Evolutionary conservation across 2,888 invertebrate species (phyloP).

Genomic region (Aethes cnicana): DNA sequence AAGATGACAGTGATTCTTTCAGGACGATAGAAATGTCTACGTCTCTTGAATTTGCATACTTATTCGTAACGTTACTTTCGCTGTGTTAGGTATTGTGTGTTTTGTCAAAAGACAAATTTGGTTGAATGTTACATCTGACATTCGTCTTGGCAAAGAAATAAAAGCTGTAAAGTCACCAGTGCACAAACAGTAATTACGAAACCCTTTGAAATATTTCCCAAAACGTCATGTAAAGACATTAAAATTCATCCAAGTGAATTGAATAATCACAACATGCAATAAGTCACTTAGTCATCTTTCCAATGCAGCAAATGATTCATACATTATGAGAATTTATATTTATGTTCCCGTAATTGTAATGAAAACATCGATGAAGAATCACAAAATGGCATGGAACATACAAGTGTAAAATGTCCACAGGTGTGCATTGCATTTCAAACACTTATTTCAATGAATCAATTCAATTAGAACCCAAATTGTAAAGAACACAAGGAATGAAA

Average conservation of each 20-base stretch:
- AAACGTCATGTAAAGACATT: slow-evolving; percentile 12
- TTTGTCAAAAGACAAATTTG: too few relatives aligned
- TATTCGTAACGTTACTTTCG: too few relatives aligned
- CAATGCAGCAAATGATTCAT: slow-evolving; percentile 60
- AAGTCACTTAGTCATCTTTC: slow-evolving; percentile 74
- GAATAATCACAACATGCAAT: slow-evolving; percentile 68
- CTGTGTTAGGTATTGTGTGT: too few relatives aligned
- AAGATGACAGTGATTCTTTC: too few relatives aligned
- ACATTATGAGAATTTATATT: slow-evolving; percentile 24
- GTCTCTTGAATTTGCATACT: too few relatives aligned
- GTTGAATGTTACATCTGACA: too few relatives aligned
- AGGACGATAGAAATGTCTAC: too few relatives aligned
- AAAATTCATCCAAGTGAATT: slow-evolving; percentile 55
- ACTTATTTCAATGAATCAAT: not conserved
- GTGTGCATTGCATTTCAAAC: slow-evolving; percentile 6
- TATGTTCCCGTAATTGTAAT: slow-evolving; percentile 20
- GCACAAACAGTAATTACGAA: slow-evolving; percentile 3
- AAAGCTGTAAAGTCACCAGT: slow-evolving; percentile 8
- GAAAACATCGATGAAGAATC: slow-evolving; percentile 9
- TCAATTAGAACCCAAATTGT: slow-evolving; percentile 2
- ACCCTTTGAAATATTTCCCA: not conserved
- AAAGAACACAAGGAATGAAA: slow-evolving; percentile 4
- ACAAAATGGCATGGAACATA: slow-evolving; percentile 6
- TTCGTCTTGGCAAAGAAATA: not conserved
- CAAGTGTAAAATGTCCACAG: slow-evolving; percentile 11